phyloP scores from a whole-genome alignment of 2,888 invertebrate genomes.

The Lordiphosa andalusiaca region DNA sequence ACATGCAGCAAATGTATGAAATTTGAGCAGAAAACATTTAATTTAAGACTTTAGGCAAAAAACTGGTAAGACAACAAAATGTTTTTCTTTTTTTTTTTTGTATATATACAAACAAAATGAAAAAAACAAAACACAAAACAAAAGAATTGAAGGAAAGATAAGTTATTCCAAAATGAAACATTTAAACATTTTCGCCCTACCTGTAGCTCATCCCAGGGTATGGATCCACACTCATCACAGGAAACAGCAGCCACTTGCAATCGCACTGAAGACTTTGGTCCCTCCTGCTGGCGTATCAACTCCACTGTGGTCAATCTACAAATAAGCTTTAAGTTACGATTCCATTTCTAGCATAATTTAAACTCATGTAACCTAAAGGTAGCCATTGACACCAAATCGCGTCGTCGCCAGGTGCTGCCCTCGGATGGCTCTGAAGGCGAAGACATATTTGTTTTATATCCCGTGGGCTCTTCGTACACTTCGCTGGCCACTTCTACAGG shows the following conservation, averaged over 20 bases:
- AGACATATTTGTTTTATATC: constrained; percentile 83
- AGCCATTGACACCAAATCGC: constrained; percentile 86
- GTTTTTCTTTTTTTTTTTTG: constrained; percentile 25
- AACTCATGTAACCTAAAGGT: constrained; percentile 77
- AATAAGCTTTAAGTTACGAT: not conserved
- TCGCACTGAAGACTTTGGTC: constrained; percentile 85
- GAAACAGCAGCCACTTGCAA: constrained; percentile 86
- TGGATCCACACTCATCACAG: constrained; percentile 91
- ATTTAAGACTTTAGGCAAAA: constrained; percentile 31
- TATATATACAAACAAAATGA: constrained; percentile 42
- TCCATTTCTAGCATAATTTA: not conserved
- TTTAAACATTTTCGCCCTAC: constrained; percentile 79
- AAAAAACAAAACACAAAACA: constrained; percentile 16
- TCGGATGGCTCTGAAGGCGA: constrained; percentile 92
- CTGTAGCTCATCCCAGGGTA: constrained; percentile 97
- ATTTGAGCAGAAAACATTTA: constrained; percentile 37
- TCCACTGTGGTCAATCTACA: constrained; percentile 88
- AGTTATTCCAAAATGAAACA: constrained; percentile 14
- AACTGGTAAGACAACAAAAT: constrained; percentile 26
- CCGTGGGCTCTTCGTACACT: constrained; percentile 86
- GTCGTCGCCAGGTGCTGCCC: constrained; percentile 88
- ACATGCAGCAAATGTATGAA: constrained; percentile 57
- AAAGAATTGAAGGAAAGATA: constrained; percentile 18
- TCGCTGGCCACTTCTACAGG: constrained; percentile 91
- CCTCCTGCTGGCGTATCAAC: constrained; percentile 86